Conservation (phyloP, 2,113 vertebrate genomes). For the Epinephelus lanceolatus region DNA sequence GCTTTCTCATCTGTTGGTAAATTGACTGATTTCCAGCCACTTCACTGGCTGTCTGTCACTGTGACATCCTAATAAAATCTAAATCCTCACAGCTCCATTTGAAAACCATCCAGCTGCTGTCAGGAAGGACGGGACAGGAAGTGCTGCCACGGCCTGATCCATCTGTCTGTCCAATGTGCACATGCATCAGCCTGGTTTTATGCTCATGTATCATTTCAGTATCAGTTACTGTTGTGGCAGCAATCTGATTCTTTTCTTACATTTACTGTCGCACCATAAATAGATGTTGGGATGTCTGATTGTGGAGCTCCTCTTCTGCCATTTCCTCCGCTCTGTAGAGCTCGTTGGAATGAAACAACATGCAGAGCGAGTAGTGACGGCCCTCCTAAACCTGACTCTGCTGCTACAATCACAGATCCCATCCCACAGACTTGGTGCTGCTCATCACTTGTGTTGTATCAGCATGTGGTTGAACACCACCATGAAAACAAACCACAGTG, state of each 20-base stretch:
- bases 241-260: background rate
- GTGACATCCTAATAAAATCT: constrained; percentile 40
- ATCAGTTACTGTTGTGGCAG: background rate
- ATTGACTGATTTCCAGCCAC: constrained; percentile 45
- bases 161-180: constrained; percentile 2
- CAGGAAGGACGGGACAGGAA: constrained; percentile 23
- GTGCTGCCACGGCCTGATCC: background rate
- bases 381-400: background rate
- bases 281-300: constrained; percentile 3
- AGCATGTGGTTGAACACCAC: too few species aligned
- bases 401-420: background rate
- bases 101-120: constrained; percentile 41
- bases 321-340: background rate
- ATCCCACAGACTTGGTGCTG: too few species aligned
- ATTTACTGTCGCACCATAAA: background rate
- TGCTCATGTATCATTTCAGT: background rate
- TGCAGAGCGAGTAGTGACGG: background rate
- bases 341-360: background rate
- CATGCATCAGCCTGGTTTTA: background rate
- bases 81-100: constrained; percentile 37
- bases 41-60: constrained; percentile 35
- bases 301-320: background rate
- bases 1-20: constrained; percentile 45
- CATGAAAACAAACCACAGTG: background rate
- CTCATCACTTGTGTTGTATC: too few species aligned